Evolutionary conservation across 1,140 invertebrate species (phyloP).

Genomic region (Eulimnadia texana): DNA sequence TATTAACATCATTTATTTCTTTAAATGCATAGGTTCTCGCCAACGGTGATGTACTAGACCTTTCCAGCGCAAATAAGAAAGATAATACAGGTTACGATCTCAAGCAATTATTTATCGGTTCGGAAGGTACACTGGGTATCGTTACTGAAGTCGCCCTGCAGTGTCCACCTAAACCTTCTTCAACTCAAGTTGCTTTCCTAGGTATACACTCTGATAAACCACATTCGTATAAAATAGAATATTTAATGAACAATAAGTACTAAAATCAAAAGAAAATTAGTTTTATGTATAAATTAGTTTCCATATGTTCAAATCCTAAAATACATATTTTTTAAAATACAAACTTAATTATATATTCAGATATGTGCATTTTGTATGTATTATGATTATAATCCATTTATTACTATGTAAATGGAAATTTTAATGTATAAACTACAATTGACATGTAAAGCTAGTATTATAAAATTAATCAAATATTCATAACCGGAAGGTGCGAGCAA

Average conservation of each 20-base stretch:
- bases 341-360: no score
- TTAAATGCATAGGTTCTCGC: constrained; percentile 55
- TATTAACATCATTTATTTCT: background rate
- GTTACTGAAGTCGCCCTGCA: constrained; percentile 84
- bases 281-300: no score
- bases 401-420: no score
- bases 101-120: constrained; percentile 93
- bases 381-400: no score
- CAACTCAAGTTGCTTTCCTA: constrained; percentile 70
- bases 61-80: constrained; percentile 73
- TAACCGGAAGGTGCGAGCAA: constrained; percentile 56
- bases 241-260: background rate
- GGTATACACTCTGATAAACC: constrained; percentile 47
- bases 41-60: constrained; percentile 72
- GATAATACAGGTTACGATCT: constrained; percentile 96
- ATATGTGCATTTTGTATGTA: no score
- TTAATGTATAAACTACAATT: no score
- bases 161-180: constrained; percentile 64
- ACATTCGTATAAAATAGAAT: constrained; percentile 1
- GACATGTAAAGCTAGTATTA: no score
- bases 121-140: constrained; percentile 89
- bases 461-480: background rate
- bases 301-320: background rate
- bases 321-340: no score
- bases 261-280: background rate